Evolutionary conservation across 2,888 invertebrate genomes (phyloP).

Genomic region (Carcina quercana): DNA sequence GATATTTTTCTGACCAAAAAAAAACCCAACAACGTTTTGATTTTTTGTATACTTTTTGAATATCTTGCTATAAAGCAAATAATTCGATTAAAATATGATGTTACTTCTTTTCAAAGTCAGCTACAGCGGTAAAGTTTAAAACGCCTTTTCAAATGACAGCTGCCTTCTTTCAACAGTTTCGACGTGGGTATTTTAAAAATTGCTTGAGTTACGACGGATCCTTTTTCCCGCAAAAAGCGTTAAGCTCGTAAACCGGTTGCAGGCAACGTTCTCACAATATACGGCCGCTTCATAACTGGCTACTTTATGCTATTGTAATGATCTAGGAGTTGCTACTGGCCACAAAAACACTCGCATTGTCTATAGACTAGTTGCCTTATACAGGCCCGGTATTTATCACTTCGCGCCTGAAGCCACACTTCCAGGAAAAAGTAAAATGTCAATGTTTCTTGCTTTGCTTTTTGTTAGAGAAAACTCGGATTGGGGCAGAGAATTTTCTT

Average conservation of each 20-base stretch:
- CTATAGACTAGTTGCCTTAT: constrained; percentile 53
- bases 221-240: constrained; percentile 54
- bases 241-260: constrained; percentile 55
- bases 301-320: constrained; percentile 69
- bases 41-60: too few relatives aligned
- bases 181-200: constrained; percentile 29
- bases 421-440: constrained; percentile 13
- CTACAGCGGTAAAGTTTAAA: too few relatives aligned
- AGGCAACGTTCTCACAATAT: constrained; percentile 47
- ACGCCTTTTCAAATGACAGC: too few relatives aligned
- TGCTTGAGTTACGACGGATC: constrained; percentile 35
- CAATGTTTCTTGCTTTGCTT: constrained; percentile 2
- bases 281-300: constrained; percentile 61
- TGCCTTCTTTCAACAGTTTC: constrained; percentile 1
- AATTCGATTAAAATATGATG: too few relatives aligned
- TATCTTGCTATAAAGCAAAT: too few relatives aligned
- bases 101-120: too few relatives aligned
- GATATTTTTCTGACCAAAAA: too few relatives aligned
- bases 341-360: constrained; percentile 64
- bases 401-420: constrained; percentile 32
- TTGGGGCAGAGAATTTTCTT: too few relatives aligned
- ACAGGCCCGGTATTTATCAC: constrained; percentile 48
- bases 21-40: too few relatives aligned
- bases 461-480: too few relatives aligned
- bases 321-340: constrained; percentile 55